Evolutionary conservation across 2,888 invertebrate species (phyloP).

Genomic region (Pantelozetes paolii): DNA sequence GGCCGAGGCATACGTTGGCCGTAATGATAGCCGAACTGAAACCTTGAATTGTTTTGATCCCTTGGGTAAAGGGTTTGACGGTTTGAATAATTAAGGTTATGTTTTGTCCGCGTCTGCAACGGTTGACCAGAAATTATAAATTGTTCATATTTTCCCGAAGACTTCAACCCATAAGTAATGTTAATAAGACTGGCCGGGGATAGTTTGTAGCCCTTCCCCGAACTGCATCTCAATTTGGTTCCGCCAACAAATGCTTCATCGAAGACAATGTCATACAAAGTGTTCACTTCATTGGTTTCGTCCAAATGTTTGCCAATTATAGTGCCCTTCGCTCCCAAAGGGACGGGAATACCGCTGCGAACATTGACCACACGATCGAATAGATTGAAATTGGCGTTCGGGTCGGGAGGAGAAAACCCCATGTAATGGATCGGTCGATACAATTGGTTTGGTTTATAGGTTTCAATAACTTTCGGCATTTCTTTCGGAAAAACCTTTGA

Average conservation of each 20-base stretch:
- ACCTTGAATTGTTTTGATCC: conserved; percentile 2
- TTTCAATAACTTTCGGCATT: background rate
- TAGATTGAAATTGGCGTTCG: conserved; percentile 62
- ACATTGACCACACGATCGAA: conserved; percentile 81
- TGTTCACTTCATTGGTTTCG: conserved; percentile 30
- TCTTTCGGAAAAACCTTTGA: conserved; percentile 20
- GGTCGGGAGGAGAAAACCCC: conserved; percentile 64
- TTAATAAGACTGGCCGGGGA: conserved; percentile 57
- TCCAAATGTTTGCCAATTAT: conserved; percentile 62
- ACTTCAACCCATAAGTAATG: conserved; percentile 59
- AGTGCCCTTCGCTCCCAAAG: conserved; percentile 76
- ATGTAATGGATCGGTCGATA: conserved; percentile 45
- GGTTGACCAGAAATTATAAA: conserved; percentile 36
- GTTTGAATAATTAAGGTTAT: background rate
- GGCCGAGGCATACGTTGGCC: conserved; percentile 17
- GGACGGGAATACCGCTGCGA: conserved; percentile 68
- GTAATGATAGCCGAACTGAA: background rate
- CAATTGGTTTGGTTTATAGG: conserved; percentile 41
- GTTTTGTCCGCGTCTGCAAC: conserved; percentile 5
- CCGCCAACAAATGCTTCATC: conserved; percentile 71
- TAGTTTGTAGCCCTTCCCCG: conserved; percentile 49
- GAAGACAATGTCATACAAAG: conserved; percentile 72
- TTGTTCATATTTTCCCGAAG: conserved; percentile 8
- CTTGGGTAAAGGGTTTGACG: background rate
- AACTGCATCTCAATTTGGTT: conserved; percentile 49